Conservation (phyloP, 2,113 vertebrate species). For the Pheucticus melanocephalus region DNA sequence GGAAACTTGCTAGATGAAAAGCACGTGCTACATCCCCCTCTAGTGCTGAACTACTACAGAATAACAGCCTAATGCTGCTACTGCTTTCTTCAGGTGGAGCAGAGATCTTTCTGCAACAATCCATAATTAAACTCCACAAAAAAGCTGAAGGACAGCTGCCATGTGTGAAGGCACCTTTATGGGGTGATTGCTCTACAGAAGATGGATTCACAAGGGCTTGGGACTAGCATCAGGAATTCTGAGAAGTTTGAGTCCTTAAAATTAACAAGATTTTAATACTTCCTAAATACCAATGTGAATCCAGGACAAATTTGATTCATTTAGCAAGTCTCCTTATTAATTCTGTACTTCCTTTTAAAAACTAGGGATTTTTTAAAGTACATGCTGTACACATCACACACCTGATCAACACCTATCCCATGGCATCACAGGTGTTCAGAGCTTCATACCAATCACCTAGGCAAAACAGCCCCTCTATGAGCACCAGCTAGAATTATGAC, state of each 20-base stretch:
- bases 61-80: neutral
- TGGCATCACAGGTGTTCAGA: neutral
- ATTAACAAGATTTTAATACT: neutral
- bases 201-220: neutral
- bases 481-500: neutral
- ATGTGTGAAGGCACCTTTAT: neutral
- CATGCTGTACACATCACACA: neutral
- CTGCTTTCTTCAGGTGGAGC: neutral
- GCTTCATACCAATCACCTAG: neutral
- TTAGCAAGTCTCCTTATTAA: neutral
- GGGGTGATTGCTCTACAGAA: neutral
- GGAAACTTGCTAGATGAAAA: neutral
- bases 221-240: no score
- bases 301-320: neutral
- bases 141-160: neutral
- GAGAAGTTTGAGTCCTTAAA: neutral
- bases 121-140: neutral
- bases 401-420: neutral
- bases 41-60: slow-evolving; percentile 50
- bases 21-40: slow-evolving; percentile 56
- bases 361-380: neutral
- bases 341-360: neutral
- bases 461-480: neutral
- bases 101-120: neutral
- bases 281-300: neutral